Evolutionary conservation across 2,888 invertebrate species (phyloP).

Genomic region (Microctonus hyperodae): DNA sequence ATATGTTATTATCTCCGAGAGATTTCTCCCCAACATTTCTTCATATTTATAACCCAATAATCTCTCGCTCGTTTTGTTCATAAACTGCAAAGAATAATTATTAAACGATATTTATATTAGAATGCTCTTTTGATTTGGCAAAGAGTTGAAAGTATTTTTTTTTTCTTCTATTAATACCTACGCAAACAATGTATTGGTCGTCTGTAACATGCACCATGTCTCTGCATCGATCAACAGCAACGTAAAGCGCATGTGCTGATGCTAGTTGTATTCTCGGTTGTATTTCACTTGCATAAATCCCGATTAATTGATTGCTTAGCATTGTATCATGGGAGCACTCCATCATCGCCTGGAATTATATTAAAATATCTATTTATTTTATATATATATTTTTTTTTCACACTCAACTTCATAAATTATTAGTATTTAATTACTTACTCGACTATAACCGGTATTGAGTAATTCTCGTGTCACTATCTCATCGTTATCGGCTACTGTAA

Average conservation of each 20-base stretch:
- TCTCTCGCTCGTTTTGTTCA: conserved; percentile 86
- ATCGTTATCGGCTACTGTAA: conserved; percentile 73
- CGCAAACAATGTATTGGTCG: conserved; percentile 82
- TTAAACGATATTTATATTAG: neutral
- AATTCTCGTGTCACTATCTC: conserved; percentile 79
- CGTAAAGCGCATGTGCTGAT: conserved; percentile 81
- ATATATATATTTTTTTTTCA: neutral
- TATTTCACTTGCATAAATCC: conserved; percentile 81
- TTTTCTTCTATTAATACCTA: conserved; percentile 54
- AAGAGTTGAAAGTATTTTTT: neutral
- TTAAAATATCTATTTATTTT: conserved; percentile 3
- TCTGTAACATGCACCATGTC: conserved; percentile 91
- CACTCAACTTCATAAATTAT: neutral
- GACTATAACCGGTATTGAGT: conserved; percentile 85
- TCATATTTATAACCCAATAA: conserved; percentile 77
- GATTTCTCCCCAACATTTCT: conserved; percentile 69
- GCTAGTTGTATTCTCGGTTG: conserved; percentile 78
- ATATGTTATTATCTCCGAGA: conserved; percentile 66
- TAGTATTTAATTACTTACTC: conserved; percentile 73
- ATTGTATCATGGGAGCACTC: conserved; percentile 66
- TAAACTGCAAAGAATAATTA: conserved; percentile 70
- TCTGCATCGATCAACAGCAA: conserved; percentile 84
- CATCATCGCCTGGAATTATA: conserved; percentile 62
- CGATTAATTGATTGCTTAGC: conserved; percentile 75
- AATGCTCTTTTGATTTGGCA: neutral